Conservation (phyloP, 2,888 invertebrate species). For the Melanargia galathea region DNA sequence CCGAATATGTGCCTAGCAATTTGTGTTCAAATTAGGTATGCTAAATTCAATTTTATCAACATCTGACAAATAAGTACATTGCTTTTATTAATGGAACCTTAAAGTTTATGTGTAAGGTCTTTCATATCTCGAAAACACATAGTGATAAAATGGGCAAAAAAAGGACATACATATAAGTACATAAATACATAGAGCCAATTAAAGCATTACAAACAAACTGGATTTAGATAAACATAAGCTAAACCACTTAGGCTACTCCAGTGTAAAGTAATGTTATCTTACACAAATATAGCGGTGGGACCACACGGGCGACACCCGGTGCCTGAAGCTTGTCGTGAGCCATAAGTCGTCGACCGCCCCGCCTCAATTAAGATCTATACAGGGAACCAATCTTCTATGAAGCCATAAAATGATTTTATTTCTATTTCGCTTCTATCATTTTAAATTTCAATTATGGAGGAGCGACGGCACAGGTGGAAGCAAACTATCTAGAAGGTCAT, state of each 20-base stretch:
- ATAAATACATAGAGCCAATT: conserved; percentile 3
- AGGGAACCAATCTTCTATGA: conserved; percentile 62
- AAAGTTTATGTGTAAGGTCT: no score
- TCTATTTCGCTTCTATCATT: conserved; percentile 52
- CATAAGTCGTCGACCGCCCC: conserved; percentile 60
- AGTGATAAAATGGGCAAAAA: conserved; percentile 9
- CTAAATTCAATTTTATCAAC: no score
- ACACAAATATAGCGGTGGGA: conserved; percentile 52
- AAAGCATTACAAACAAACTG: conserved; percentile 14
- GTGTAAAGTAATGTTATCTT: conserved; percentile 46
- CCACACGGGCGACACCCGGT: conserved; percentile 65
- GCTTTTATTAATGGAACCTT: no score
- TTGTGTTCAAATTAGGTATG: no score
- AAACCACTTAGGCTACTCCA: conserved; percentile 12
- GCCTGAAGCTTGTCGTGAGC: conserved; percentile 74
- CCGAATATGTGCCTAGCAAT: no score
- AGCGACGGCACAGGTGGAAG: no score
- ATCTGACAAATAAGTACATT: no score
- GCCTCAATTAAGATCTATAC: conserved; percentile 67
- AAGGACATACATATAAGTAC: neutral
- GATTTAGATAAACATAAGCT: conserved; percentile 17
- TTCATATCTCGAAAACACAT: no score
- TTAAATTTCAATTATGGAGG: no score
- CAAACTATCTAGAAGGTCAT: neutral
- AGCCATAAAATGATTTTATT: conserved; percentile 66